Base-by-base conservation (phyloP, 2,113 vertebrate genomes). In the Coturnix japonica region DNA sequence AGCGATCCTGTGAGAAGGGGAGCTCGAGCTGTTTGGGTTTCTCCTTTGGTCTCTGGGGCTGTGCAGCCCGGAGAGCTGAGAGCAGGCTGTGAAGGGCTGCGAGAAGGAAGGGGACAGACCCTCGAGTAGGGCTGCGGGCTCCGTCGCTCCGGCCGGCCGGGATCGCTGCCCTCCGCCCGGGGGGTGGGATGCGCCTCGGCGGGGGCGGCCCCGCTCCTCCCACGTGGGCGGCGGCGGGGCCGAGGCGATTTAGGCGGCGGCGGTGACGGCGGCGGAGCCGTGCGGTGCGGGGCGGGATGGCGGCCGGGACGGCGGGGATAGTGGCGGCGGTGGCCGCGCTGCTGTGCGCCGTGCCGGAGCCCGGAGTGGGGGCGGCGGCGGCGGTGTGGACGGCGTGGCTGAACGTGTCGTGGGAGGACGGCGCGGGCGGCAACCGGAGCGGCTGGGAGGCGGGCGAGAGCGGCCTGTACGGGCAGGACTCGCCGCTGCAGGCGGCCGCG, bases 401-500 rank as follows among this genome's bases (percentile, higher is more conserved):
- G 54, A 98, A 98, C 90, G 97, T 98, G 70, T 98, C 98, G 21
- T 98, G 96, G 96, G 89, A 90, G 57, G 87, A 51, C 37, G 72
- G 93, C 65, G 78, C 74, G 6, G 87, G 89, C 54, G 94, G 22
- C 33, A 98, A 98, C 96, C 93, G 73, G 78, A 97, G 97, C 4
- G 90, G 95, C 43, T 98, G 96, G 97, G 94, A 96, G 56, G 96
- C 96, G 67, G 97, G 97, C 71, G 98, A 98, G 93, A 95, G 97
- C 92, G 98, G 98, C 61, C 94, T 98, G 92, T 98, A 97, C 56
- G 98, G 98, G 43, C 97, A 97, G 90, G 97, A 98, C 91, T 98
- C 98, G 16, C 98, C 98, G 6, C 96, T 97, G 75, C 81, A 91
- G 54, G 71, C 93, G 7, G 98, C 96, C 13, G 66, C 90, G 8